A percentile compares a stretch with the other conserved stretches of the same genome.
Conservation (phyloP, 1,140 invertebrate genomes). For the Arctopsyche grandis region DNA sequence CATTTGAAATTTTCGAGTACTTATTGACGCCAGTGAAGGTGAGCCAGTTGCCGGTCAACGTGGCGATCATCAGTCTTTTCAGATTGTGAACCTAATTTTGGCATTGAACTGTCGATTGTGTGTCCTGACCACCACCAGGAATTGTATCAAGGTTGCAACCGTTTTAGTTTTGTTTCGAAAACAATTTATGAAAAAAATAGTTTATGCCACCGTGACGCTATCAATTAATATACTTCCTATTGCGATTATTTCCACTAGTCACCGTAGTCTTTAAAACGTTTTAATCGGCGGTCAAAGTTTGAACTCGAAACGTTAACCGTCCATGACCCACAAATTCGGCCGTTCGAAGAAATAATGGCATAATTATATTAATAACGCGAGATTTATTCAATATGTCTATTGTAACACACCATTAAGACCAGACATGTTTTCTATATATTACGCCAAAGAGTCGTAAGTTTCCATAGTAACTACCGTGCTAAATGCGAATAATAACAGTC, state of each 20-base stretch:
- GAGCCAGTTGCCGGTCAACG: conserved; percentile 2
- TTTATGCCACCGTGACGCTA: conserved; percentile 19
- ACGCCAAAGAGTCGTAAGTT: neutral
- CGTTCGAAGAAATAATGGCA: neutral
- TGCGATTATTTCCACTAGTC: neutral
- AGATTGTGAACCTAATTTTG: conserved; percentile 21
- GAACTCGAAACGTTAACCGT: too few species aligned
- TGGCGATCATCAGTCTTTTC: conserved; percentile 26
- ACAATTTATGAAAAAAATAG: conserved; percentile 16
- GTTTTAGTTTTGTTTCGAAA: conserved; percentile 5
- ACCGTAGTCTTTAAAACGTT: neutral
- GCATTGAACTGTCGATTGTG: conserved; percentile 36
- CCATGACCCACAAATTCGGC: too few species aligned
- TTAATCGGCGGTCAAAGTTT: too few species aligned
- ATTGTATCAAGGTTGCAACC: conserved; percentile 27
- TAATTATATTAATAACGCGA: neutral
- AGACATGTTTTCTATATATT: conserved; percentile 6
- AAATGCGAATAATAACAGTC: neutral
- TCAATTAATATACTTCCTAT: conserved; percentile 37
- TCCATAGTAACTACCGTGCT: conserved; percentile 17
- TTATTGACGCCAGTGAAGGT: neutral
- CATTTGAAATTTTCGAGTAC: neutral
- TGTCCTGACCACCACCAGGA: conserved; percentile 4
- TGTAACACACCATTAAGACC: neutral
- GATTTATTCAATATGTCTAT: conserved; percentile 4